Percentiles rank a stretch among this genome's conserved stretches.
Evolutionary conservation across 2,888 invertebrate species (phyloP).

Genomic region (Slavum lentiscoides): DNA sequence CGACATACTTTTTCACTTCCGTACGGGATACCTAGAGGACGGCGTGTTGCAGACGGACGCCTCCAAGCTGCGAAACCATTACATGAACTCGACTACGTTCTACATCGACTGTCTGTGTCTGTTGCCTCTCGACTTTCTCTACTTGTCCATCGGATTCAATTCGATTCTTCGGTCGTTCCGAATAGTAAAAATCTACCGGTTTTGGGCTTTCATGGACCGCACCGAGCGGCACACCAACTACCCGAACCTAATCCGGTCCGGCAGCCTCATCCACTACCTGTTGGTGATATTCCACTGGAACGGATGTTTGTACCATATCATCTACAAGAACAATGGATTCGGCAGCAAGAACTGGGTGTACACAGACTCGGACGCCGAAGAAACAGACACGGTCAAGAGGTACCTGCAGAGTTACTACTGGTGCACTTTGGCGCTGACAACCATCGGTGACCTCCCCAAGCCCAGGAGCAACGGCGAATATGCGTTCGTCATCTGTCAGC

Average conservation of each 20-base stretch:
- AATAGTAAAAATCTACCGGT: slow-evolving; percentile 94
- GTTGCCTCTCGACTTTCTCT: slow-evolving; percentile 95
- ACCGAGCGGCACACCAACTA: slow-evolving; percentile 98
- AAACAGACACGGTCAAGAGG: slow-evolving; percentile 87
- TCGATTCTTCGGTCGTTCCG: slow-evolving; percentile 94
- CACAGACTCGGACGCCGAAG: slow-evolving; percentile 81
- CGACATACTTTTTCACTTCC: slow-evolving; percentile 96
- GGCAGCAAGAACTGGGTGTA: slow-evolving; percentile 92
- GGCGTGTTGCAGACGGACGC: slow-evolving; percentile 97
- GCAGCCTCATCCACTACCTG: slow-evolving; percentile 91
- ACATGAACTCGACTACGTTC: slow-evolving; percentile 96
- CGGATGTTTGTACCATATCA: slow-evolving; percentile 96
- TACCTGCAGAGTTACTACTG: slow-evolving; percentile 98
- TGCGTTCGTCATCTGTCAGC: slow-evolving; percentile 91
- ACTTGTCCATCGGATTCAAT: slow-evolving; percentile 95
- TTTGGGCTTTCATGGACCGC: slow-evolving; percentile 98
- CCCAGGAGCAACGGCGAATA: slow-evolving; percentile 94
- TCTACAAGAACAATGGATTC: slow-evolving; percentile 92
- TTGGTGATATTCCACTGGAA: slow-evolving; percentile 99
- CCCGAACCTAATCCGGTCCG: slow-evolving; percentile 92
- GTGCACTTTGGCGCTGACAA: slow-evolving; percentile 94
- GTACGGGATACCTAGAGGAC: slow-evolving; percentile 96
- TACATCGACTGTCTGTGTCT: slow-evolving; percentile 98
- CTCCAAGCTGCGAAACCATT: slow-evolving; percentile 89
- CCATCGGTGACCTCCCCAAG: slow-evolving; percentile 88